Base-by-base conservation (phyloP, 1,140 invertebrate genomes). In the Drosophila tsacasi region DNA sequence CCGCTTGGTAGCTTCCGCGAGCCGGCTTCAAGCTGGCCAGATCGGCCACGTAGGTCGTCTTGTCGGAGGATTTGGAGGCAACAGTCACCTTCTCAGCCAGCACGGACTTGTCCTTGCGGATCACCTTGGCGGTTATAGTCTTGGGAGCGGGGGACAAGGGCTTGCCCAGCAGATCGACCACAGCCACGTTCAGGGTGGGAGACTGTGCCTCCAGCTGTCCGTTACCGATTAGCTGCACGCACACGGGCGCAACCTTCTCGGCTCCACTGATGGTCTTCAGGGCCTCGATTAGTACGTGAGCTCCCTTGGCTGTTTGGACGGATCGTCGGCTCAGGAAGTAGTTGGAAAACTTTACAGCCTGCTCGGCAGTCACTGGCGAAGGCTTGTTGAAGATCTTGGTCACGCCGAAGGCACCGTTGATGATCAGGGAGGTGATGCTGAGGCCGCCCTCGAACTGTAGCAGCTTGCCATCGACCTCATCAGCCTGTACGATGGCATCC, bases 401-500 rank as follows among this genome's bases (percentile, higher is more conserved):
- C 5, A 98, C 94, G 89, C 96, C 96, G 80, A 95, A 96, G 0
- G 94, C 94, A 54, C 94, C 94, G 23, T 93, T 93, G 0, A 95
- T 92, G 30, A 95, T 79, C 30, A 94, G 62, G 0, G 94, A 93
- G 1, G 94, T 95, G 54, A 94, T 94, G n/a, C 94, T 94, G 19
- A 96, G 94, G 9, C 98, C 98, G 42, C 98, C 98, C 94, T 99
- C 98, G 94, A 98, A 99, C 94, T 99, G 97, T 42, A 98, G 94
- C 76, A 96, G 96, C 84, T 96, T 95, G 12, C 96, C 96, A 94
- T 99, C 97, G 25, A 98, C 96, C 95, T 99, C 98, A 94, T 99
- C 98, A 37, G 98, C 98, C 93, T 99, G 98, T 15, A 97, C 96
- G 76, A 99, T 94, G 46, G 97, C 96, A 94, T 99, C 98, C 94